Base-by-base conservation (phyloP, 1,140 invertebrate species). In the Sminthurides bifidus region DNA sequence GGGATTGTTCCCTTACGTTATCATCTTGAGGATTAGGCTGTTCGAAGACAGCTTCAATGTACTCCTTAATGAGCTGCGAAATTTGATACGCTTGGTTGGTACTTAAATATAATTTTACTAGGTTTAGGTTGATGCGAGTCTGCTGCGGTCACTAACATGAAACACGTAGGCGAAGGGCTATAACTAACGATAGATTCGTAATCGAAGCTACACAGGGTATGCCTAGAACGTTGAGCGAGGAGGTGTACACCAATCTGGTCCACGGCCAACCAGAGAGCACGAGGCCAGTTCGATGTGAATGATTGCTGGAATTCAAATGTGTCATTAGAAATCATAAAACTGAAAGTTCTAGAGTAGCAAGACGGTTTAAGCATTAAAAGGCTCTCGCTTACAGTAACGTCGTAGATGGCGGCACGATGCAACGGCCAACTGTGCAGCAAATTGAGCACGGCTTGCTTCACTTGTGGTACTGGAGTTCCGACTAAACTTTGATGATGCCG, bases 201-300 rank as follows among this genome's bases (percentile, higher is more conserved):
- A 66, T 92, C 87, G 69, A 90, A 91, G 63, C 84, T 89, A 70
- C 87, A 88, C 1, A 93, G 75, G 27, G 87, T 81, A 68, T 91
- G 85, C 53, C 89, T 79, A 4, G 87, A 84, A 51, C 88, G 81
- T 67, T 87, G 83, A 66, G 93, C 86, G 52, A 95, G 73, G 41
- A 97, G 72, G 68, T 94, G 90, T 50, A 97, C 77, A n/a, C 92
- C 92, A 65, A 78, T 79, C 70, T 94, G 89, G 73, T 93, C 88
- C 3, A 95, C 84, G 12, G 89, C 90, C 43, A 96, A 71, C 87
- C 92, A 92, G 4, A 96, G 71, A 21, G 58, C 67, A 55, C 85
- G 73, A 54, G 92, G 92, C 87, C 92, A 93, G 69, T 91, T 92
- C 12, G 89, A 92, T 2, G 91, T 94, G 68, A 94, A 94, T 17